Evolutionary conservation across 2,888 invertebrate genomes (phyloP).

Genomic region (Tuta absoluta): DNA sequence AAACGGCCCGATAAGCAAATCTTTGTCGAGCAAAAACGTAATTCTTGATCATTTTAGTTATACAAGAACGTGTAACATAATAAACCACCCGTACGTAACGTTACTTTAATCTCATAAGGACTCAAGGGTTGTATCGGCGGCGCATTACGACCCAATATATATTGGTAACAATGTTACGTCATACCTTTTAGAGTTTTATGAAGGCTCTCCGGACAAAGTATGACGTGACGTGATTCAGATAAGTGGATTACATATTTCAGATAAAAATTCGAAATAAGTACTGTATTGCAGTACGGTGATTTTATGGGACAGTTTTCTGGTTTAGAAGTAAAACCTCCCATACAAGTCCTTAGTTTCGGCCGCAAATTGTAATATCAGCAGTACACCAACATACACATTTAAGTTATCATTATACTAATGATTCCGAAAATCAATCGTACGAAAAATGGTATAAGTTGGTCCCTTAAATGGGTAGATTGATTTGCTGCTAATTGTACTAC

Average conservation of each 20-base stretch:
- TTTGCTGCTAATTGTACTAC: no score
- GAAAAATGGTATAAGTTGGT: no score
- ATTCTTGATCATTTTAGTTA: not conserved
- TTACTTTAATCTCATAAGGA: not conserved
- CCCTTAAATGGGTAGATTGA: no score
- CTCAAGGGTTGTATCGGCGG: not conserved
- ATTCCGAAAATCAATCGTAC: no score
- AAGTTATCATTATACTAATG: no score
- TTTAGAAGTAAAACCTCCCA: no score
- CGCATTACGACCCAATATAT: not conserved
- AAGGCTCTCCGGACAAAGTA: not conserved
- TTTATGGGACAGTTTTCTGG: no score
- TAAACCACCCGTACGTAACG: slow-evolving; percentile 5
- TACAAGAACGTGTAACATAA: not conserved
- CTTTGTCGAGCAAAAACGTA: not conserved
- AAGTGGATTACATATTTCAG: slow-evolving; percentile 1
- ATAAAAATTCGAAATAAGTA: not conserved
- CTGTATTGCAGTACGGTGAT: not conserved
- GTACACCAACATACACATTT: no score
- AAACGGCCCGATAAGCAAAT: not conserved
- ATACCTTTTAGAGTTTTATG: slow-evolving; percentile 1
- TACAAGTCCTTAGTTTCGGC: no score
- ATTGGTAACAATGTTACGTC: slow-evolving; percentile 3
- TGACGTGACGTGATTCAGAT: slow-evolving; percentile 7
- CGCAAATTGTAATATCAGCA: no score